A percentile compares a stretch with the other conserved stretches of the same genome.
Conservation (phyloP, 2,888 invertebrate genomes). For the Ypsolopha scabrella region DNA sequence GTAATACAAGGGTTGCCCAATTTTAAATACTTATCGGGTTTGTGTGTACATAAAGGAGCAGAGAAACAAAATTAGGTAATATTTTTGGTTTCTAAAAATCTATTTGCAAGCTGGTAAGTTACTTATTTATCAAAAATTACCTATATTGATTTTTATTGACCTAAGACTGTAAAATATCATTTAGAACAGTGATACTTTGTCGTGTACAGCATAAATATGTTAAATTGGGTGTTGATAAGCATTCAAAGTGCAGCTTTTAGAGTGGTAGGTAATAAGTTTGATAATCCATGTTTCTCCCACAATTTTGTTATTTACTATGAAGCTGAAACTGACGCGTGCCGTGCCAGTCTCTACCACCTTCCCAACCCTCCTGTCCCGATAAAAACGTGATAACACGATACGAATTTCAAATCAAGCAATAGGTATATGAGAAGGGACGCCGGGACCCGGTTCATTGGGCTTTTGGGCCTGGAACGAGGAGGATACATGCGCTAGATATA, state of each 20-base stretch:
- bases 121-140: no score
- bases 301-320: slow-evolving; percentile 2
- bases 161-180: no score
- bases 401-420: slow-evolving; percentile 21
- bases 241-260: neutral
- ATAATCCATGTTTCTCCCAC: slow-evolving; percentile 5
- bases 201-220: no score
- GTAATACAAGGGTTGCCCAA: no score
- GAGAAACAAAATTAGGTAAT: no score
- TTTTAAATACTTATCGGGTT: no score
- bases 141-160: no score
- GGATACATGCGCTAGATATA: slow-evolving; percentile 5
- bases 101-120: no score
- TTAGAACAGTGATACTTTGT: no score
- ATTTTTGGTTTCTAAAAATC: no score
- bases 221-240: no score
- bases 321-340: slow-evolving; percentile 22
- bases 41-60: no score
- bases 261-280: neutral
- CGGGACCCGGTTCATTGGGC: slow-evolving; percentile 18
- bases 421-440: slow-evolving; percentile 22
- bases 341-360: slow-evolving; percentile 47
- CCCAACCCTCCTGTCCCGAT: slow-evolving; percentile 32
- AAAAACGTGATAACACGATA: slow-evolving; percentile 43
- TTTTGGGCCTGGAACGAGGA: slow-evolving; percentile 6